Base-by-base conservation (phyloP, 2,888 invertebrate species). In the Germaria angustata region DNA sequence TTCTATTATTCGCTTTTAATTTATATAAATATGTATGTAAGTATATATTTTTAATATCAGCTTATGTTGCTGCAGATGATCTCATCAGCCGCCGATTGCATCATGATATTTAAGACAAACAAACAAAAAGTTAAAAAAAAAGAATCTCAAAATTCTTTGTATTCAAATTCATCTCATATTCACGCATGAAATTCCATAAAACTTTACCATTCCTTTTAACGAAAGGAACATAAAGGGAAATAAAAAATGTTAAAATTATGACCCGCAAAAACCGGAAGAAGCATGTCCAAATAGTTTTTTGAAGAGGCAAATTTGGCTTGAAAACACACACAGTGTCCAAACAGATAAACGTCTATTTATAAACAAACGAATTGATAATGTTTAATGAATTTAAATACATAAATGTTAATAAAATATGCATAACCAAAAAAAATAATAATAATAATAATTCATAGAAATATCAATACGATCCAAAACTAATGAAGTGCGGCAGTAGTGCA, bases 71-170 rank as follows among this genome's bases (percentile, higher is more conserved):
- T 46, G n/a, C 36, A 36, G 69, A 80, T 81, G 79, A 79, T 79
- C 75, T 79, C 79, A 78, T 73, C 73, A 28, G 3, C 39, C 17
- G 61, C 24, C 59, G 75, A 82, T 82, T 82, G 82, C 82, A 82
- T 82, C 79, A 82, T 82, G 71, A 66, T 59, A 61, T 49, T 75
- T 71, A 59, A 61, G 49, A 61, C 57, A 76, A 65, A 65, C 41
- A 41, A 61, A 39, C 20, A 66, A 20, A 36, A 59, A 44, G n/a
- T n/a, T 2, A 39, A 69, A 41, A 11, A 39, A 46, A 44, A 44
- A 41, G 32, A 51, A 32, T 41, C 5, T 63, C 53, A 17, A 34
- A 63, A 69, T 77, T 69, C 61, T 28, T 44, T n/a, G 75, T 63
- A 63, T 53, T 73, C 51, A 11, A 53, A 41, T 61, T 39, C 51